A percentile compares a stretch with the other conserved stretches of the same genome.
These are phyloP conservation scores for Halcyon smyrnensis DNA, from an alignment of 2,797 vertebrate species.

Conservation along the genomic window DNA sequence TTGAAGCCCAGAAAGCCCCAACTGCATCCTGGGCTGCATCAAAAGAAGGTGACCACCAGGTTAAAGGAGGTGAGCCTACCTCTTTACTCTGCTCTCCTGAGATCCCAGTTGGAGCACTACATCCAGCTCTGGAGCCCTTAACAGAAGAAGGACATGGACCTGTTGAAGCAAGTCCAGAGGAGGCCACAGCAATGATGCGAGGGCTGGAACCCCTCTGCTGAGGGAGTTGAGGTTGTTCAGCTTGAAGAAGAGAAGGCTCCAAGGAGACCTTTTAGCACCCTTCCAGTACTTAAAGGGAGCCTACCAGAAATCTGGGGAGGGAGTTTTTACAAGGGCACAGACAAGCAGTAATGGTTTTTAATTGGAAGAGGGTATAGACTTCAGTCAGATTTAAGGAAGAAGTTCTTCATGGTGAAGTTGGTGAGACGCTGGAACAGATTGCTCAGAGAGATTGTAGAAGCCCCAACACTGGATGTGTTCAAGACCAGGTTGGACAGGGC, in stretches of 20 bases:
- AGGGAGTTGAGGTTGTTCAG: not conserved
- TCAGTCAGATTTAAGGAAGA: not conserved
- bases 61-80: not conserved
- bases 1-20: not conserved
- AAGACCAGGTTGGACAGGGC: not conserved
- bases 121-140: not conserved
- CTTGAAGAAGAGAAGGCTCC: not conserved
- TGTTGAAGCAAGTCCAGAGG: not conserved
- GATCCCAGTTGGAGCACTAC: not conserved
- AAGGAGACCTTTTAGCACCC: not conserved
- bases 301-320: not conserved
- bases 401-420: not conserved
- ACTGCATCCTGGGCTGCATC: not conserved
- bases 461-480: not conserved
- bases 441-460: not conserved
- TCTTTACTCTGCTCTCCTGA: not conserved
- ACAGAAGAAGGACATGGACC: not conserved
- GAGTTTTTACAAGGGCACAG: not conserved
- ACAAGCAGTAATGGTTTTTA: not conserved
- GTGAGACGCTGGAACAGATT: not conserved
- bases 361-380: not conserved
- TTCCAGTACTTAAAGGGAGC: not conserved
- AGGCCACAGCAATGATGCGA: not conserved
- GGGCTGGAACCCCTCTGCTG: not conserved
- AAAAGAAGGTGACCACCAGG: not conserved